phyloP scores from a whole-genome alignment of 1,140 invertebrate genomes.

The Ganaspis sp. region DNA sequence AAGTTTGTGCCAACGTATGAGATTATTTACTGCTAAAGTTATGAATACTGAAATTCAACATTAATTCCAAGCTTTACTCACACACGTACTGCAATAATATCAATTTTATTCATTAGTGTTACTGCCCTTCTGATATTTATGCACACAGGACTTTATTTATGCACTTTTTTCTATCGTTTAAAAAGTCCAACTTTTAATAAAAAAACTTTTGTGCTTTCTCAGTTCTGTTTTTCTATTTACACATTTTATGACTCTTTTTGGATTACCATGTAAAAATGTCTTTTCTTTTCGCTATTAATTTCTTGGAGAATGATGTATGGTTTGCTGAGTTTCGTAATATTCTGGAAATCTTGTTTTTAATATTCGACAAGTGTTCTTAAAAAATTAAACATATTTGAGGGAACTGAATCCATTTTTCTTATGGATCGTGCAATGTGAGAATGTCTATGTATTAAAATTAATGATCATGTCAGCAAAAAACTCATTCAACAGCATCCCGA shows the following conservation, averaged over 20 bases:
- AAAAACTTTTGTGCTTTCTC: too few species aligned
- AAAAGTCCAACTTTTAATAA: neutral
- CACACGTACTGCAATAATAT: neutral
- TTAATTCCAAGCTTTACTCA: neutral
- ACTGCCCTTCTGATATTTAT: neutral
- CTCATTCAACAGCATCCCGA: neutral
- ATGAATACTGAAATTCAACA: neutral
- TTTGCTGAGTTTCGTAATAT: neutral
- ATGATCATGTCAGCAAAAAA: neutral
- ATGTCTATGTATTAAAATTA: conserved; percentile 11
- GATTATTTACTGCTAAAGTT: conserved; percentile 6
- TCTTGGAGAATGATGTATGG: neutral
- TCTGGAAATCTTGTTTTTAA: neutral
- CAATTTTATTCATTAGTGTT: neutral
- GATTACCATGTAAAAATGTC: neutral
- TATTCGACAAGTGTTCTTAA: neutral
- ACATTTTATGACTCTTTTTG: neutral
- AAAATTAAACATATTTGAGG: conserved; percentile 8
- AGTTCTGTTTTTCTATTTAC: too few species aligned
- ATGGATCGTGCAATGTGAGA: neutral
- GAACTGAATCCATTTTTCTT: neutral
- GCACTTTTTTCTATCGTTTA: neutral
- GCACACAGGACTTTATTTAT: neutral
- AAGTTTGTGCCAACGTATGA: neutral
- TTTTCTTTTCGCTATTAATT: neutral